Base-by-base conservation (phyloP, 2,888 invertebrate genomes). In the Drosophila nr. perissopoda region DNA sequence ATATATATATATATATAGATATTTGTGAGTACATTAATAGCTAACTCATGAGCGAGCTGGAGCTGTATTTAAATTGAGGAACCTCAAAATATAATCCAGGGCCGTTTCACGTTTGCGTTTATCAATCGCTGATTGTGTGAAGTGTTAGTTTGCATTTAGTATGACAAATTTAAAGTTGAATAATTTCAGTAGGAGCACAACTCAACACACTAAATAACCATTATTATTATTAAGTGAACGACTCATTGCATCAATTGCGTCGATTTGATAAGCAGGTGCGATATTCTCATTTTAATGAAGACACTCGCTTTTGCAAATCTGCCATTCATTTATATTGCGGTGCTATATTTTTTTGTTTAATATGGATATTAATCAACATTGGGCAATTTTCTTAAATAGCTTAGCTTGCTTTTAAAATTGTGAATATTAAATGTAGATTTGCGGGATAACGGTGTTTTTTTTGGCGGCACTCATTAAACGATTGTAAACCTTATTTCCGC, bases 121-220 rank as follows among this genome's bases (percentile, higher is more conserved):
- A 63, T 74, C 69, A 66, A 72, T 64, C 68, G 8, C 68, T 76
- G 76, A 58, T 27, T 74, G 67, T 49, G 38, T 68, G 45, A 52
- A 73, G 73, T 67, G 61, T 73, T 81, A 56, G 34, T n/a, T 45
- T 57, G 29, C 53, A 54, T 67, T 80, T 67, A 76, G 78, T 78
- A 76, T 62, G 53, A 60, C 82, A 89, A 86, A 88, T 89, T 83
- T 77, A 57, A 58, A 78, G 83, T 72, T 82, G 79, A 89, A 89
- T 76, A 88, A 81, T 89, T 87, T 86, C 86, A 74, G 81, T 70
- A 18, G 73, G 58, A 69, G 62, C 68, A 69, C 72, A 71, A 61
- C 81, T 69, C 67, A 76, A 75, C 71, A 57, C 67, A 45, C 59
- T 69, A 74, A 70, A 69, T 54, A 68, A 29, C 34, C 42, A 58